Conservation (phyloP, 2,113 vertebrate genomes). For the Phyllostomus discolor region DNA sequence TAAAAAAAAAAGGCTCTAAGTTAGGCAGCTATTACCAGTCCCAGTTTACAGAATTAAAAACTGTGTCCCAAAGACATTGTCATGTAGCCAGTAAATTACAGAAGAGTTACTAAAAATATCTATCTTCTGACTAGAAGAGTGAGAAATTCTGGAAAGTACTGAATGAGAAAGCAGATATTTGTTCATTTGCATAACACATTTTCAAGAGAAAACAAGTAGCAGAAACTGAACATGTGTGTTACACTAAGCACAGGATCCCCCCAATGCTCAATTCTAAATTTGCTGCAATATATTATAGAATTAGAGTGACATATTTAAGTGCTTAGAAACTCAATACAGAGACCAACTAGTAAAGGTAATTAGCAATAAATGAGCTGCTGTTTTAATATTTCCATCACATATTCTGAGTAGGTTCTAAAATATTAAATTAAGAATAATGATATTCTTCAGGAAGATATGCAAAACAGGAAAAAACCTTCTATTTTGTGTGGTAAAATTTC, state of each 20-base stretch:
- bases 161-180: not conserved
- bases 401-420: constrained; percentile 1
- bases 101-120: not conserved
- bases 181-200: not conserved
- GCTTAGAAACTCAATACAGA: not conserved
- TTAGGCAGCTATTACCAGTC: not conserved
- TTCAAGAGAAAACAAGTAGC: not conserved
- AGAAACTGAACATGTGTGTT: not conserved
- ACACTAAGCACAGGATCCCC: not conserved
- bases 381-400: constrained; percentile 7
- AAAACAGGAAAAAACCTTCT: not conserved
- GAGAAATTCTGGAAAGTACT: not conserved
- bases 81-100: not conserved
- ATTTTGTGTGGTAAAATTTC: constrained; percentile 32
- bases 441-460: constrained; percentile 32
- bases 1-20: not conserved
- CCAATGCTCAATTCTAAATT: constrained; percentile 3
- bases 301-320: not conserved
- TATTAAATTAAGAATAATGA: constrained; percentile 47
- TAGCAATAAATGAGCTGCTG: not conserved
- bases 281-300: not conserved
- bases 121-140: not conserved
- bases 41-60: not conserved
- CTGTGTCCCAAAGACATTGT: not conserved
- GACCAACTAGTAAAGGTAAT: not conserved